phyloP scores from a whole-genome alignment of 2,888 invertebrate genomes.

The Acleris laterana region DNA sequence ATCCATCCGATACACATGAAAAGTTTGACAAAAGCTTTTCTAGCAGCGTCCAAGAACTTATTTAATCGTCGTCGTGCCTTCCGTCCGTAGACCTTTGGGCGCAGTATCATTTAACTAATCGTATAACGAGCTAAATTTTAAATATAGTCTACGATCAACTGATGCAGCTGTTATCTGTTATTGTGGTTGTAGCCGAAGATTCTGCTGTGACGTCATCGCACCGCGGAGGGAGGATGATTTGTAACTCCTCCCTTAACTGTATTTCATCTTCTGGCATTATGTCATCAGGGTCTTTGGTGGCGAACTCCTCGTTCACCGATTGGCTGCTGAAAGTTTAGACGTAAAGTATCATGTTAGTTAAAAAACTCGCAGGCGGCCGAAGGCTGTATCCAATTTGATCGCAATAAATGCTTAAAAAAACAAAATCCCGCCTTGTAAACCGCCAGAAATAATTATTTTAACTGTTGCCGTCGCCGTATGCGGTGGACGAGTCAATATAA shows the following conservation, averaged over 20 bases:
- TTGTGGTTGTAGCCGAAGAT: constrained; percentile 54
- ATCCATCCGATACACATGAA: constrained; percentile 51
- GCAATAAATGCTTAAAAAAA: too few relatives aligned
- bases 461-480: too few relatives aligned
- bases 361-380: too few relatives aligned
- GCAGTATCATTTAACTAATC: not conserved
- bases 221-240: constrained; percentile 74
- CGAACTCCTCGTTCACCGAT: constrained; percentile 61
- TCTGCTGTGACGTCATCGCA: constrained; percentile 68
- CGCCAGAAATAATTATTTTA: too few relatives aligned
- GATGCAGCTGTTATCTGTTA: constrained; percentile 45
- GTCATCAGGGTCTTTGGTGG: constrained; percentile 59
- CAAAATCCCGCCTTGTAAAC: too few relatives aligned
- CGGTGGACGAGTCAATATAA: too few relatives aligned
- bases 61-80: constrained; percentile 50
- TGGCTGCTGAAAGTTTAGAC: constrained; percentile 47
- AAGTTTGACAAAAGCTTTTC: constrained; percentile 50
- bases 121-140: not conserved
- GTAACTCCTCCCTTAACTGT: constrained; percentile 69
- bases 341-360: too few relatives aligned
- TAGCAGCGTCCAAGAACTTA: constrained; percentile 50
- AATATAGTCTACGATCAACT: constrained; percentile 27
- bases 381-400: too few relatives aligned
- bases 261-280: constrained; percentile 68
- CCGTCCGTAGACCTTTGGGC: constrained; percentile 32